A percentile compares a stretch with the other conserved stretches of the same genome.
These are phyloP conservation scores for Gobionotothen gibberifrons DNA, from an alignment of 2,797 vertebrate genomes.

Conservation along the genomic window DNA sequence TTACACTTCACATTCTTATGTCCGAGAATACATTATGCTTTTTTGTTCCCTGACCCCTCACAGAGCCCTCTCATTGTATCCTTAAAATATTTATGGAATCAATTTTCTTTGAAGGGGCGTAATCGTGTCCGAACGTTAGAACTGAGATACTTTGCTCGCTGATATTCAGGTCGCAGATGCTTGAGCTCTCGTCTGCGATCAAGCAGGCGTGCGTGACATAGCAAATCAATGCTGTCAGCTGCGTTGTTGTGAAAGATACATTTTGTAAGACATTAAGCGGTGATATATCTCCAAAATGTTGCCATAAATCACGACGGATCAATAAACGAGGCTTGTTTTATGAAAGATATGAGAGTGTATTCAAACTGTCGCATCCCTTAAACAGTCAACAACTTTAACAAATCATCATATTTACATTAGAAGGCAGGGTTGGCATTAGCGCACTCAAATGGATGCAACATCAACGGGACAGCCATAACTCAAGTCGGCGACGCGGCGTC, in stretches of 20 bases:
- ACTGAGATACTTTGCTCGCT: slow-evolving; percentile 29
- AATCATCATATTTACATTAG: slow-evolving; percentile 40
- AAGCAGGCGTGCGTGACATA: slow-evolving; percentile 33
- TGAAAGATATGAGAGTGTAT: slow-evolving; percentile 48
- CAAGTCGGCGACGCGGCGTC: slow-evolving; percentile 4
- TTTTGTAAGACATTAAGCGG: slow-evolving; percentile 58
- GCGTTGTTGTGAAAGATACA: slow-evolving; percentile 52
- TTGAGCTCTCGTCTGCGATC: slow-evolving; percentile 33
- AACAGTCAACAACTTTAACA: slow-evolving; percentile 42
- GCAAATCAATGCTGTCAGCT: slow-evolving; percentile 67
- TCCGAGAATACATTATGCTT: slow-evolving; percentile 19
- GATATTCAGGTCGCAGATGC: slow-evolving; percentile 48
- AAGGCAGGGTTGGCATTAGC: slow-evolving; percentile 19
- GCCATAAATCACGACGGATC: slow-evolving; percentile 56
- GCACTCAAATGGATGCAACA: slow-evolving; percentile 25
- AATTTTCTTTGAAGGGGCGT: slow-evolving; percentile 52
- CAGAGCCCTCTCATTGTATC: slow-evolving; percentile 4
- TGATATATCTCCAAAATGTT: slow-evolving; percentile 57
- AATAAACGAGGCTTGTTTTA: slow-evolving; percentile 45
- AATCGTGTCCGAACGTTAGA: slow-evolving; percentile 44
- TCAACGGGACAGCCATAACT: slow-evolving; percentile 43
- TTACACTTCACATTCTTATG: slow-evolving; percentile 10
- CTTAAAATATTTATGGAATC: slow-evolving; percentile 65
- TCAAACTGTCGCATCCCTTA: slow-evolving; percentile 40
- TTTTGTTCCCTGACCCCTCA: slow-evolving; percentile 5